Evolutionary conservation across 2,797 vertebrate species (phyloP), one percentile per base, ranked within the genome.

Genomic region (Cynopterus sphinx): DNA sequence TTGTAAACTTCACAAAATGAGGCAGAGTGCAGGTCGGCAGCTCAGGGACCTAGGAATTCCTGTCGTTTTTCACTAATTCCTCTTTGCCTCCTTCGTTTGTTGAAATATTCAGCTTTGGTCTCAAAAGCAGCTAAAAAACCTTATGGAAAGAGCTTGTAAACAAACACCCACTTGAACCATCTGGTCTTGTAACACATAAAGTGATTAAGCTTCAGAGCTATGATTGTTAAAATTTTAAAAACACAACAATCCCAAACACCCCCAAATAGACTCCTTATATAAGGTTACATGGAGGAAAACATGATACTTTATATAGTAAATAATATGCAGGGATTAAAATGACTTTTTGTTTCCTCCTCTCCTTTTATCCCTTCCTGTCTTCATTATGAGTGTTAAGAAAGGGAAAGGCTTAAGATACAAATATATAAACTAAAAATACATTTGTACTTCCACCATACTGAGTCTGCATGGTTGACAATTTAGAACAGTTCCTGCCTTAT

Each of bases 91-190:
- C 84, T 95, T 88, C 87, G 75, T 91, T 55, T 67, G 74, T n/a
- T 83, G 94, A 94, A 96, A 96, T 96, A 87, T 46, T 95, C 90
- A 78, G 90, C 90, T 95, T 96, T 68, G 93, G 93, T 92, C 95
- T 96, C 91, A 97, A 90, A 96, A 94, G 85, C 85, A 94, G 82
- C 97, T 83, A 70, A 93, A 96, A 96, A 97, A 73, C 93, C 95
- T 95, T 94, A 86, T 73, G 94, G 95, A 94, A 67, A 96, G 82
- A 96, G 94, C 97, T 96, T 97, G 97, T 98, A 97, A 98, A 97
- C 96, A 97, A 97, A 97, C 97, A 88, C 97, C 97, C 97, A 97
- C 97, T 96, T 73, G 71, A 92, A 87, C 97, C 97, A 97, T 98
- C 97, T 98, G 97, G 95, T 96, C 97, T 94, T 92, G 49, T 95